These are phyloP conservation scores for Onchidella celtica DNA, from an alignment of 2,888 invertebrate genomes.

Conservation along the genomic window DNA sequence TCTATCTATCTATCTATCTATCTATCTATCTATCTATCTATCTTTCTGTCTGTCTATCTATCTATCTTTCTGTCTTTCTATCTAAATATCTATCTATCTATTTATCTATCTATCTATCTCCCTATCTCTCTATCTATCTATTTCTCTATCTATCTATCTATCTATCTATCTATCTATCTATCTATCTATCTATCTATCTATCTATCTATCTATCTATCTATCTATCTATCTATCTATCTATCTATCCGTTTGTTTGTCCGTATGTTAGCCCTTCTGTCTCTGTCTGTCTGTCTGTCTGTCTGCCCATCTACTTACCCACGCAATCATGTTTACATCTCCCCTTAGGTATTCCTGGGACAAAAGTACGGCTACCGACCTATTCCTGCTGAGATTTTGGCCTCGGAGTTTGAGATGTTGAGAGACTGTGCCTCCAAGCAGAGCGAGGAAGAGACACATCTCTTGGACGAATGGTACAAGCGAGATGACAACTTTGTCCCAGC, in stretches of 20 bases:
- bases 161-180: neutral
- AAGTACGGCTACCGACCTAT: constrained; percentile 99
- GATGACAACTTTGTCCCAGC: constrained; percentile 98
- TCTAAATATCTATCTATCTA: too few relatives aligned
- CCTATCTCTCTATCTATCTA: too few relatives aligned
- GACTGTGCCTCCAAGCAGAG: constrained; percentile 86
- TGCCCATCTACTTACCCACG: too few relatives aligned
- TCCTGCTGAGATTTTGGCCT: constrained; percentile 95
- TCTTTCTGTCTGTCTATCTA: too few relatives aligned
- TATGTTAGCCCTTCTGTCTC: constrained; percentile 32
- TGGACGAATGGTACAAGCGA: constrained; percentile 97
- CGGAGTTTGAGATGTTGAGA: constrained; percentile 90
- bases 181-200: neutral
- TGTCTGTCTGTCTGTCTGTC: constrained; percentile 39
- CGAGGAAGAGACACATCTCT: constrained; percentile 87
- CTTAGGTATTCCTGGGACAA: constrained; percentile 97
- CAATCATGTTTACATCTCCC: too few relatives aligned
- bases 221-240: neutral
- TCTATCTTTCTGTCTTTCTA: too few relatives aligned
- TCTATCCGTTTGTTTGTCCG: neutral
- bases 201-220: neutral
- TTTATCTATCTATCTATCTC: too few relatives aligned
- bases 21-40: neutral
- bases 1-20: neutral
- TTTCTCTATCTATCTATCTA: too few relatives aligned